Evolutionary conservation across 2,113 vertebrate genomes (phyloP), one percentile per base, ranked within the genome.

Genomic region (Sinocyclocheilus anshuiensis): DNA sequence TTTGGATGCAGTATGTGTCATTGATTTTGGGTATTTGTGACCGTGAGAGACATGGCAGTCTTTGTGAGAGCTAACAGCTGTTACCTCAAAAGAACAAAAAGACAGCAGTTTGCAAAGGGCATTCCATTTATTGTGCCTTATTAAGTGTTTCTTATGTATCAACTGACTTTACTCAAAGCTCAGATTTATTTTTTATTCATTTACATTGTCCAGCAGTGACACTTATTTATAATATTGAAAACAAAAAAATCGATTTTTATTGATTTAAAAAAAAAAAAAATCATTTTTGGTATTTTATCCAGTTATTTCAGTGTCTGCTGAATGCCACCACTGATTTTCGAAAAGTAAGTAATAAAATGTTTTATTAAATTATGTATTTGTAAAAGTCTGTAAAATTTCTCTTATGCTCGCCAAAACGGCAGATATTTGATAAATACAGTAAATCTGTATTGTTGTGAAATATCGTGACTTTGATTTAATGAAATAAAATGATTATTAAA

Each of bases 281-380:
- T n/a, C 11, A 50, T 50, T 50, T 0, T 13, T 53, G 50, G 50
- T 53, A 16, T 42, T 24, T 15, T 42, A 8, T 65, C 9, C 15
- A n/a, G 50, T 50, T 85, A 18, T 78, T 78, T 36, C 55, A 76
- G 55, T 81, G 55, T 76, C 45, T 81, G 69, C 78, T 86, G 71
- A 39, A 82, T 76, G 78, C 71, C 10, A 20, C 42, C 69, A 12
- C 55, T 81, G 15, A 45, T 69, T 86, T 81, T 24, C 0, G 18
- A 6, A 39, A 71, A n/a, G 77, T 67, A 33, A 53, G 75, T 26
- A 72, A 5, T 63, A 7, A 50, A 2, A 75, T 24, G 5, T 48
- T 0, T 15, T 15, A 24, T 4, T 24, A 1, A 13, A 6, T 65
- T 75, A 42, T 39, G 4, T 36, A 1, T 16, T 15, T 53, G 4